Evolutionary conservation across 2,888 invertebrate genomes (phyloP), one percentile per base, ranked within the genome.

Genomic region (Dynastes tityus): DNA sequence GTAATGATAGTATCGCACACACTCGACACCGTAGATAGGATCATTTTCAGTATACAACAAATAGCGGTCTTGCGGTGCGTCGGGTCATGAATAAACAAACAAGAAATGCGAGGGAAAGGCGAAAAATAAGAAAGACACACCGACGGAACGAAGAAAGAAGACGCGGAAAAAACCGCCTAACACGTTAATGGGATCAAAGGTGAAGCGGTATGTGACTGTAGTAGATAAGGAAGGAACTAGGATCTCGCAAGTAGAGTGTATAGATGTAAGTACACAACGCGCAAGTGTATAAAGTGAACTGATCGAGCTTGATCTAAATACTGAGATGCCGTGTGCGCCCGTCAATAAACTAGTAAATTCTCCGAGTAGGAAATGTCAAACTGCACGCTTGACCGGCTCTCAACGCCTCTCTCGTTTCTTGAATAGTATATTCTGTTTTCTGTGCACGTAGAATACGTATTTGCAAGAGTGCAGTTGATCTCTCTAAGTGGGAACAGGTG

Each of bases 321-420:
- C 78, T 68, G 29, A 11, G 51, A 68, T 51, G 77, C 55, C 67
- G 78, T 81, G 81, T 81, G 81, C 79, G 82, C 82, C 81, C 79
- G 80, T 82, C 83, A 79, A 84, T 83, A 84, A 84, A 68, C 83
- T 82, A 82, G 80, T 80, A 81, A 67, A 83, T 82, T 84, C 84
- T 75, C 55, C 78, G 78, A 81, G 79, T 80, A 83, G 83, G 83
- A 83, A 83, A 82, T 80, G 81, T 81, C 83, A 82, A 81, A 81
- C 79, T 79, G 81, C 79, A 81, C 81, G 83, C 81, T 82, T 78
- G 81, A 83, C 81, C 81, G 79, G 81, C 77, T 82, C 79, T 79
- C 81, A 79, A 68, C 82, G 82, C 83, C 83, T 83, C 29, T 27
- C 51, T 83, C 83, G 82, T 13, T 29, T 68, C 8, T 29, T 32